Base-by-base conservation (phyloP, 2,113 vertebrate genomes). In the Crypturellus undulatus region DNA sequence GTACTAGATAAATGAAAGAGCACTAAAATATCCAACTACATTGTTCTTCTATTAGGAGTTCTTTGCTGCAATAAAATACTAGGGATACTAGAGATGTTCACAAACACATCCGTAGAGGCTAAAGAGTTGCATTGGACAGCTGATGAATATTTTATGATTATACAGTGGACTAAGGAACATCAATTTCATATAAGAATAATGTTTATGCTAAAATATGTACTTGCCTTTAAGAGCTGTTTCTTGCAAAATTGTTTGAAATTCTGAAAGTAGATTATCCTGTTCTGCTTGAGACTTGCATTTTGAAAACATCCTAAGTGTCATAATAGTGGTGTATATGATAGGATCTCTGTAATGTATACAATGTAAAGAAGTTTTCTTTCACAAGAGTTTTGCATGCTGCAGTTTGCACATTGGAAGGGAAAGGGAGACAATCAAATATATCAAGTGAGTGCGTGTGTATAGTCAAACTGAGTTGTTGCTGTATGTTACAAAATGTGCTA, bases 1-100 rank as follows among this genome's bases (percentile, higher is more conserved):
- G 99, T 99, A 96, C 54, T 58, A 30, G n/a, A 90, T 63, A 54
- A 73, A 9, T 34, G 17, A 59, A 91, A 67, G 15, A 84, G 20
- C 38, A 38, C 47, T n/a, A 43, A 72, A 93, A 20, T 59, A 76
- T 16, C 5, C 77, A 5, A 32, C 19, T 58, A 42, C 26, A 34
- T 71, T 21, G 7, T 25, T 6, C 18, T 56, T 54, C 62, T 72
- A 67, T 56, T 28, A 6, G 17, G 13, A 89, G 19, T 56, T 85
- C 71, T 81, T 40, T 73, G 17, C 16, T 19, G 3, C 43, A 52
- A 38, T 63, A 54, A 68, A 67, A 36, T 0, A 11, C 49, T 49
- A 22, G 49, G 10, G 49, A 0, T 7, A 6, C 24, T 26, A 22
- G 43, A 30, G 13, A 4, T 43, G 11, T 54, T 85, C 26, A 51